Evolutionary conservation across 37 sponge, comb jelly and placozoan species (phyloP), one percentile per base, ranked within the genome.

Genomic region (Dysidea cf. avara): DNA sequence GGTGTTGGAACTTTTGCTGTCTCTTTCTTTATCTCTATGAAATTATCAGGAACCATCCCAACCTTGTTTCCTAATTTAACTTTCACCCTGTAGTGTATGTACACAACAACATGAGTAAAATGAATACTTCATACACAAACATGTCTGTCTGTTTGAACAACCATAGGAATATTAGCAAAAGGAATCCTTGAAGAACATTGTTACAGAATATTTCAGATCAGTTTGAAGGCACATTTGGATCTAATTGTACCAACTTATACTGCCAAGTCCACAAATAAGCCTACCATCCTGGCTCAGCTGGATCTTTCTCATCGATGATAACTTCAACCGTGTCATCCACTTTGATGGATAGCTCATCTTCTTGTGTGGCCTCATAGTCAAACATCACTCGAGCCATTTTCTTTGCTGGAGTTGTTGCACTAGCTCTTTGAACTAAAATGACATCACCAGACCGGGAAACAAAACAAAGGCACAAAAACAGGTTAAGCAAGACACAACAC

Each of bases 271-370:
- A 56, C 57, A 37, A 51, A 64, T 51, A n/a, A 75, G 58, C 76
- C 76, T 76, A 83, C 83, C 83, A 83, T 29, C 83, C 46, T 43
- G 46, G 46, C 9, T 43, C 83, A 54, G 73, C 82, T 20, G 73
- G 74, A 1, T 62, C 81, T 16, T 50, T 55, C 35, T 83, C 90
- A 28, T 88, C 93, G 0, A 24, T 80, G 11, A 89, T 28, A 4
- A 87, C 53, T 21, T 87, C 87, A 12, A 92, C 71, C 25, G 83
- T 63, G 14, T 92, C 92, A 1, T 84, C 92, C 12, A 69, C 54
- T 40, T 68, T 74, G 29, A 92, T 64, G 16, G 76, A 40, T 20
- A 92, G 66, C 61, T 92, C 92, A 48, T 92, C 92, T 2, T 66
- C 71, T 28, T 83, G 58, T 0, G 75, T 77, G 14, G 92, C 87